Evolutionary conservation across 2,113 vertebrate genomes (phyloP), one percentile per base, ranked within the genome.

Genomic region (Macquaria australasica): DNA sequence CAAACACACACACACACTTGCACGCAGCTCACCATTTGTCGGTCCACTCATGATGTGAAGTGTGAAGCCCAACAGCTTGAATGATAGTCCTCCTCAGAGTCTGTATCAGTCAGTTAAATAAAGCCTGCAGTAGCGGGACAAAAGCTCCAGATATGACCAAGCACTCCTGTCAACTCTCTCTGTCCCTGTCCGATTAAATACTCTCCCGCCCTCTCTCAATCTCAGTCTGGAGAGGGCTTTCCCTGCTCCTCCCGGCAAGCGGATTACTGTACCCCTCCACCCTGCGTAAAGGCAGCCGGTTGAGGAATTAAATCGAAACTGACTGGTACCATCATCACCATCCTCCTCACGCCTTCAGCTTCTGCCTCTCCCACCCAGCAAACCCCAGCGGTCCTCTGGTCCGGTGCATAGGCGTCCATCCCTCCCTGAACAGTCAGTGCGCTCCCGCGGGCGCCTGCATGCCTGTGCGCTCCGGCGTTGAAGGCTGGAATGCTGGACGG

Each of bases 31-130:
- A 94, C 93, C 91, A 67, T 94, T 90, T 21, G 93, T 91, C 3
- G 82, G 86, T 81, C 92, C 84, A 78, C 87, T 94, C 93, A 94
- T 94, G 80, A 50, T 93, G 89, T 45, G 23, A 55, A 58, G 81
- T 76, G 67, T 34, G 62, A 81, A 48, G 80, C 71, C 84, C 73
- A 73, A 20, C 81, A 77, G 88, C 78, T 77, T 77, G 37, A 73
- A 55, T 72, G 75, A 78, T 5, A 63, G 60, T 79, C 39, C 39
- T 75, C 63, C 67, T 69, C 66, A 20, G 51, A 67, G 73, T 62
- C 28, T 60, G 69, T 63, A 12, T 81, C 77, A 12, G 74, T 81
- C 77, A 12, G 74, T 41, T 71, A 21, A 70, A 62, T 12, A 18
- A 51, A 73, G 62, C 67, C 37, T 77, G 62, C 66, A 70, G 53